Evolutionary conservation across 64 coral and sea anemone genomes (phyloP).

Genomic region (Cladopsammia gracilis): DNA sequence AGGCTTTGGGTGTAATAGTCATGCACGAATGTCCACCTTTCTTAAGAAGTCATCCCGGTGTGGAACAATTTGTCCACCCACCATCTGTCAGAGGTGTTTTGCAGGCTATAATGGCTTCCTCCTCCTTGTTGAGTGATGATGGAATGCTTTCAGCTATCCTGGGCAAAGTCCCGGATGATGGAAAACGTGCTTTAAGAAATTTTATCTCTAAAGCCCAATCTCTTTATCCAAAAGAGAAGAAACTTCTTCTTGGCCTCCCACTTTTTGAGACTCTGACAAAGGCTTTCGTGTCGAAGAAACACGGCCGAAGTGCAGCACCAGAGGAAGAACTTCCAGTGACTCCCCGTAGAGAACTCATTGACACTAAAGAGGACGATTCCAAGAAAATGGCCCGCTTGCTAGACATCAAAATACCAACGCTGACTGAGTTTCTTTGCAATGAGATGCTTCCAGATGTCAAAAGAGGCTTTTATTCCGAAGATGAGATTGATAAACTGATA

Average conservation of each 20-base stretch:
- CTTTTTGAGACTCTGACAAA: conserved; percentile 18
- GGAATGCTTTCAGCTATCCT: neutral
- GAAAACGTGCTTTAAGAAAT: conserved; percentile 52
- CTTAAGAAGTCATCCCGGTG: conserved; percentile 24
- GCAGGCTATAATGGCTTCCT: conserved; percentile 33
- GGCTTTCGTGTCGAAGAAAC: conserved; percentile 7
- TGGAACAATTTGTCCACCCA: conserved; percentile 40
- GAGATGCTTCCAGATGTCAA: neutral
- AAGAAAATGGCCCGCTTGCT: neutral
- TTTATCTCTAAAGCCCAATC: conserved; percentile 43
- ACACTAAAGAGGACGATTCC: neutral
- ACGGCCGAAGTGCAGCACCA: neutral
- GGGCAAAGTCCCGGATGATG: conserved; percentile 3
- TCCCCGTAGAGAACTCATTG: neutral
- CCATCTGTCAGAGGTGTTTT: conserved; percentile 70
- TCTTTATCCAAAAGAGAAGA: neutral
- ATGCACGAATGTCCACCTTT: conserved; percentile 66
- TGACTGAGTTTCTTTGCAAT: neutral
- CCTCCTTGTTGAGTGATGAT: neutral
- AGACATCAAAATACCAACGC: neutral
- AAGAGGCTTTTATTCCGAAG: neutral
- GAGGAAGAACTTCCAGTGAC: neutral
- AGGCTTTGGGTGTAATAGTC: conserved; percentile 52
- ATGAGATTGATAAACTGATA: conserved; percentile 32
- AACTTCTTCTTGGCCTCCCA: conserved; percentile 18